A percentile compares a stretch with the other conserved stretches of the same genome.
These are phyloP conservation scores for Camarhynchus parvulus DNA, from an alignment of 2,113 vertebrate species.

Conservation along the genomic window DNA sequence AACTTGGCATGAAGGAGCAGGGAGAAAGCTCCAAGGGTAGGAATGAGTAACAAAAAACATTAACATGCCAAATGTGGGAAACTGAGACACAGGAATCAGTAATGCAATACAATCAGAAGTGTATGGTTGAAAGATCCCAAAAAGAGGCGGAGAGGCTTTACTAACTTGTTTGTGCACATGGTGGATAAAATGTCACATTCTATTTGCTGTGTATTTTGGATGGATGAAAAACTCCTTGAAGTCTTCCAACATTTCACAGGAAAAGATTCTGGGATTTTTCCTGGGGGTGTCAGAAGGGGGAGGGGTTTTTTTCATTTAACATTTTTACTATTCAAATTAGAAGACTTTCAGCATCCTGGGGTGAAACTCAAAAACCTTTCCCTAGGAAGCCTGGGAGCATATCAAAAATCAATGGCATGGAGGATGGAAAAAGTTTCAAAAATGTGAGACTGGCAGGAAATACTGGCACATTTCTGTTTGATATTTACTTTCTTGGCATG, in stretches of 20 bases:
- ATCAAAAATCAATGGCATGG: conserved; percentile 71
- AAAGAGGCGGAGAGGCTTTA: neutral
- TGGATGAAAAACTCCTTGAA: conserved; percentile 15
- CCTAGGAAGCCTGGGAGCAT: conserved; percentile 73
- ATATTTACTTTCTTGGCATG: conserved; percentile 77
- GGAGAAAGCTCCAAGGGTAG: neutral
- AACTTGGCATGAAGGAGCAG: neutral
- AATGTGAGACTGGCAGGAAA: conserved; percentile 77
- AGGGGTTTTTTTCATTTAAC: conserved; percentile 35
- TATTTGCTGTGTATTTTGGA: conserved; percentile 38
- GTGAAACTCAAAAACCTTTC: conserved; percentile 62
- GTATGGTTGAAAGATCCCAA: neutral
- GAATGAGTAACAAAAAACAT: neutral
- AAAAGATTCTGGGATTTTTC: conserved; percentile 51
- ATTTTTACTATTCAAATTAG: conserved; percentile 66
- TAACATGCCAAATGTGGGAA: neutral
- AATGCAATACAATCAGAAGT: neutral
- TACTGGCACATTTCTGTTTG: conserved; percentile 70
- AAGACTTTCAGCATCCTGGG: conserved; percentile 62
- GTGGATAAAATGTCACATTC: conserved; percentile 29
- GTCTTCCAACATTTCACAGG: conserved; percentile 28
- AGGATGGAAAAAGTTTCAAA: conserved; percentile 79
- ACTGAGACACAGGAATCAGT: neutral
- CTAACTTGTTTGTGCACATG: conserved; percentile 17
- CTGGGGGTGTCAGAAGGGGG: conserved; percentile 1